phyloP scores from a whole-genome alignment of 2,113 vertebrate genomes.

The Salvelinus fontinalis region DNA sequence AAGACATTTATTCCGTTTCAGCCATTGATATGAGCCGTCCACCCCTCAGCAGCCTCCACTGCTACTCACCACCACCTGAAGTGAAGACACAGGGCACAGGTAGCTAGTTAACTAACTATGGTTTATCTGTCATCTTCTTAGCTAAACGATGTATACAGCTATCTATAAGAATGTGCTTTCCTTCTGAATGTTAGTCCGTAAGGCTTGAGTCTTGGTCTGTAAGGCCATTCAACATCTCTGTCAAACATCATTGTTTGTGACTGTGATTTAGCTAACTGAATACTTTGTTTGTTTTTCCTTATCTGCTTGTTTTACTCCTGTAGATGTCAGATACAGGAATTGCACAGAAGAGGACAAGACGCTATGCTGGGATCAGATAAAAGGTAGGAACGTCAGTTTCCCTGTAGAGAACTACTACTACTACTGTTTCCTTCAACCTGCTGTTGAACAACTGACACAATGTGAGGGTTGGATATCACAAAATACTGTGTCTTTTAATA shows the following conservation, averaged over 20 bases:
- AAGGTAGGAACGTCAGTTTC: constrained; percentile 71
- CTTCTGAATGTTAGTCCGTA: too few species aligned
- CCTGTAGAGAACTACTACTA: neutral
- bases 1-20: too few species aligned
- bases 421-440: neutral
- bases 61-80: constrained; percentile 53
- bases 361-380: constrained; percentile 77
- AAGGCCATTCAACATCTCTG: neutral
- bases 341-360: constrained; percentile 79
- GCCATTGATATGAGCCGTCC: too few species aligned
- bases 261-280: neutral
- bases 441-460: neutral
- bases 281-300: too few species aligned
- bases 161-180: too few species aligned
- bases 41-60: too few species aligned
- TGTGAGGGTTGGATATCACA: neutral
- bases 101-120: constrained; percentile 17
- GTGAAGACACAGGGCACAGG: constrained; percentile 73
- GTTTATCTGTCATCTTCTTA: neutral
- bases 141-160: too few species aligned
- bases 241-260: neutral
- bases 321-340: constrained; percentile 82
- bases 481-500: neutral
- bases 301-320: neutral
- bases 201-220: too few species aligned